Percentiles rank a stretch among this genome's conserved stretches.
phyloP scores from a whole-genome alignment of 2,113 vertebrate genomes.

The Aegotheles bennettii region DNA sequence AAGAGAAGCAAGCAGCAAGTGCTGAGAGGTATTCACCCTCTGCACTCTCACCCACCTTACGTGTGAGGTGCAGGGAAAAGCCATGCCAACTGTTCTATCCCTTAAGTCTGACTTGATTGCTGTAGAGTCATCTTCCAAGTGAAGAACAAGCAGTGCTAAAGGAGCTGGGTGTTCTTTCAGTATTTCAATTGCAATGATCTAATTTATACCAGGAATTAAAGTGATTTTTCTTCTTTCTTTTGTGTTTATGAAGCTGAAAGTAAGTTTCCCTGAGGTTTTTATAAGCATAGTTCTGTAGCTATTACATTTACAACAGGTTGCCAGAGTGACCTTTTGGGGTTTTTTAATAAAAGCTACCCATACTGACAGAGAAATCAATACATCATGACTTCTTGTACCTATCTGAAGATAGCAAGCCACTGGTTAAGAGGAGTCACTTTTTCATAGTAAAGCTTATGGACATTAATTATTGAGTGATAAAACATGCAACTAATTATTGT shows the following conservation, averaged over 20 bases:
- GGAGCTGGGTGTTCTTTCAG: not conserved
- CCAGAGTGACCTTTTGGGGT: too few species aligned
- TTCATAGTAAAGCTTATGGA: not conserved
- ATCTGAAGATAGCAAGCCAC: not conserved
- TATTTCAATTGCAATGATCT: not conserved
- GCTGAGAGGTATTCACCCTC: not conserved
- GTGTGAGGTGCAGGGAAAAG: not conserved
- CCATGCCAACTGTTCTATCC: not conserved
- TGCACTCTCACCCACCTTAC: not conserved
- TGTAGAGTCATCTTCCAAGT: not conserved
- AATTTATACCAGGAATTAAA: not conserved
- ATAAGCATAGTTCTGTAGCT: too few species aligned
- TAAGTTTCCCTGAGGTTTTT: too few species aligned
- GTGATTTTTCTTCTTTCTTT: not conserved
- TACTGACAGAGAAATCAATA: not conserved
- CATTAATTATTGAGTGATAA: not conserved
- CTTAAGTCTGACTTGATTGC: not conserved
- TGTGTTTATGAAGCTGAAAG: too few species aligned
- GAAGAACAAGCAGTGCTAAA: not conserved
- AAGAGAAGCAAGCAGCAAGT: not conserved
- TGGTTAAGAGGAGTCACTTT: not conserved
- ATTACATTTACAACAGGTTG: too few species aligned
- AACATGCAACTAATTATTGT: not conserved
- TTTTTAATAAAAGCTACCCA: not conserved
- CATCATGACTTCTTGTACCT: not conserved